Conservation (phyloP, 2,113 vertebrate genomes). For the Stercorarius parasiticus region DNA sequence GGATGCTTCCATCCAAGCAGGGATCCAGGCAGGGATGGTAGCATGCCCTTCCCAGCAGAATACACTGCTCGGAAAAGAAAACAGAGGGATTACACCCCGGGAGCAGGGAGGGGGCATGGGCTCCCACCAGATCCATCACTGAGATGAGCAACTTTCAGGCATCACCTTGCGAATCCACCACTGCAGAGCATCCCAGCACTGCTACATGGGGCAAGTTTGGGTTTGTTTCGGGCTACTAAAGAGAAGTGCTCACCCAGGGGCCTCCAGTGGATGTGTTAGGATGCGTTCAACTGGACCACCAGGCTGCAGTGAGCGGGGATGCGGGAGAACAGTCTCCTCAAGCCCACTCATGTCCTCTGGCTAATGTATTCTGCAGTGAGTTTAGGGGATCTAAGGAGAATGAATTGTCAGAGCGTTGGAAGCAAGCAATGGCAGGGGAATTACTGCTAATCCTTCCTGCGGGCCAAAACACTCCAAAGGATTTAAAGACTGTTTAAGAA, state of each 20-base stretch:
- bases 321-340: background rate
- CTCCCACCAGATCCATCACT: background rate
- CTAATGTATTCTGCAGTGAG: conserved; percentile 53
- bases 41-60: background rate
- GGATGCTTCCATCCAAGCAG: background rate
- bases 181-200: background rate
- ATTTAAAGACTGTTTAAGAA: conserved; percentile 17
- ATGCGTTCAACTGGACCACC: background rate
- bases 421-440: conserved; percentile 44
- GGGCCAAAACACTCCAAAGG: conserved; percentile 26
- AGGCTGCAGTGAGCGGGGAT: background rate
- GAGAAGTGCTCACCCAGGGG: background rate
- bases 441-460: conserved; percentile 55
- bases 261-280: background rate
- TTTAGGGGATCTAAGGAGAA: conserved; percentile 35
- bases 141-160: background rate
- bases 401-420: conserved; percentile 25
- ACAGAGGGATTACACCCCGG: background rate
- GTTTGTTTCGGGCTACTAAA: fast-evolving
- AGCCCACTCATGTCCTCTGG: background rate
- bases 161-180: fast-evolving
- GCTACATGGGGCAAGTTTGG: fast-evolving
- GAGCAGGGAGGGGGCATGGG: background rate
- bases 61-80: background rate
- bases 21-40: background rate